Evolutionary conservation across 2,888 invertebrate genomes (phyloP), one percentile per base, ranked within the genome.

Genomic region (Pachliopta kotzebuea): DNA sequence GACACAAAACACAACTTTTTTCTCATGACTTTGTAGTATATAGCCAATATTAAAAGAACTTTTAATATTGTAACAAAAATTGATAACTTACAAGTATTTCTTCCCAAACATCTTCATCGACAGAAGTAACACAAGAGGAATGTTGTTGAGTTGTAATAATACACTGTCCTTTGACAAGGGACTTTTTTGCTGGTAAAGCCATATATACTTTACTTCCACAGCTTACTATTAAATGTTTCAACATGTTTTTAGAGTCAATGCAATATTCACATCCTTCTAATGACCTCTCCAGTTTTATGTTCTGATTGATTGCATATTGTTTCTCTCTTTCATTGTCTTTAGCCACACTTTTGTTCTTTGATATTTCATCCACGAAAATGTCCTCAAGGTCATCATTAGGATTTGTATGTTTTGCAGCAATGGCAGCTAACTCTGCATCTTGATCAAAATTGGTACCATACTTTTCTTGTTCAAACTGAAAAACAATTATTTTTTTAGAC

Each of bases 41-140:
- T 26, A 26, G 26, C 26, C 6, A 3, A 26, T 26, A 26, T 26
- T 26, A 26, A 26, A 26, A 26, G 3, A 26, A 26, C 26, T 26
- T 4, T 6, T 26, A 26, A 26, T 3, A 26, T 26, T 26, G 6
- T 26, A 6, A 26, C 26, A 26, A 2, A 2, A 11, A 37, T 11
- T 3, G 14, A 9, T 11, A 37, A 69, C 76, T 79, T 85, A 95
- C 96, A 90, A 94, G 92, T 66, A 99, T 93, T 90, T 98, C 98
- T 66, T 94, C 93, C 97, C 97, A 99, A 56, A 97, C 95, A 88
- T 99, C 98, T 92, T 99, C 99, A 88, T 99, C 99, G 53, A 98
- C 79, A 69, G 95, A 94, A 0, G 98, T 97, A 49, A 95, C 94
- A 80, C 97, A 96, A 2, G 95, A 80, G 0, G 94, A 90, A 84